Percentiles rank a stretch among this genome's conserved stretches.
Conservation (phyloP, 2,888 invertebrate species). For the Zonitis immaculata region DNA sequence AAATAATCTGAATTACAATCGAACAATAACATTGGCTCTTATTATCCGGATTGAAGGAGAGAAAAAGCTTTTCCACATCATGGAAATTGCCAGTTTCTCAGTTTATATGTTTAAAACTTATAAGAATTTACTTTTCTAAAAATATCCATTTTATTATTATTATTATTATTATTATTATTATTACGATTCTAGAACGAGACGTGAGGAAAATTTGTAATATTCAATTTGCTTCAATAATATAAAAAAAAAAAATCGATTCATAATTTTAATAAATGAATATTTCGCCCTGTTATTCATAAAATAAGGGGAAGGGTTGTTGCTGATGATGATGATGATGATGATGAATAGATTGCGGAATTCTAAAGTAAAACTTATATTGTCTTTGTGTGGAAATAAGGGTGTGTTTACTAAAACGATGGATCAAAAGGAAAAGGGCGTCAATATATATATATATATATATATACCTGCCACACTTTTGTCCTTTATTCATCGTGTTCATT, state of each 20-base stretch:
- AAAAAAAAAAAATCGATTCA: neutral
- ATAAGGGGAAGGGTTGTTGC: neutral
- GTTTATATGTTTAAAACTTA: too few species aligned
- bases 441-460: neutral
- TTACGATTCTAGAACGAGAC: neutral
- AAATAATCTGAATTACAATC: neutral
- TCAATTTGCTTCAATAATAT: too few species aligned
- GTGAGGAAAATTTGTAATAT: neutral
- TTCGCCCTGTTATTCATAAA: neutral
- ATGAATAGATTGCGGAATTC: neutral
- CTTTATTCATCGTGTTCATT: neutral
- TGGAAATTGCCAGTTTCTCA: too few species aligned
- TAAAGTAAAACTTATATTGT: neutral
- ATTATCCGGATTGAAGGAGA: neutral
- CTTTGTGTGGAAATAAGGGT: neutral
- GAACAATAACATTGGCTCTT: neutral
- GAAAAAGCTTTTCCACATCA: neutral
- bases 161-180: too few species aligned
- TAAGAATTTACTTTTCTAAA: neutral
- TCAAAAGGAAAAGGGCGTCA: slow-evolving; percentile 1
- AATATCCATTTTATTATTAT: neutral
- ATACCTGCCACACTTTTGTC: neutral
- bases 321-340: neutral
- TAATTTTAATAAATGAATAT: neutral
- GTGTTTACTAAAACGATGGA: neutral